Evolutionary conservation across 92 coral and sea anemone genomes (phyloP), one percentile per base, ranked within the genome.

Genomic region (Scolanthus callimorphus): DNA sequence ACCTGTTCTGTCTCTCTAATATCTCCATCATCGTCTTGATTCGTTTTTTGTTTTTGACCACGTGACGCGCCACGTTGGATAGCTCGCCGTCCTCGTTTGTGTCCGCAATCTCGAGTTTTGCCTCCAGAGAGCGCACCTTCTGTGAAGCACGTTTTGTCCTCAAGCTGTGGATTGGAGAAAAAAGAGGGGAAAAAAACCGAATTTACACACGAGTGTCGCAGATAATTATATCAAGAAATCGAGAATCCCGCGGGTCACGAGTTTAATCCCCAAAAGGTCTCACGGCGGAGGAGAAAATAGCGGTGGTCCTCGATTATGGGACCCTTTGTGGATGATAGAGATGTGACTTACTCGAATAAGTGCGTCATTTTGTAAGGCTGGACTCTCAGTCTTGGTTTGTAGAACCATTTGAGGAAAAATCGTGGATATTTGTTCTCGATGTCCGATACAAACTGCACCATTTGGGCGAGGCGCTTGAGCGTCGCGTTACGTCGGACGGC

Each of bases 371-470:
- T 34, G 6, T 34, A 6, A 34, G 43, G 43, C 15, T 15, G 43
- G 9, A 34, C 43, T 6, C 9, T 34, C 6, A 34, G 43, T 15
- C 43, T 34, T 6, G 62, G 49, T 15, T 2, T 2, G 49, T 56
- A 56, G 39, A 56, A 25, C 39, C 62, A 41, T 56, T 29, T 25
- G 39, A 28, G 62, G 62, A 56, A 28, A 19, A 56, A 56, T 41
- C 30, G n/a, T 29, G 62, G 62, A 22, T 28, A 56, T 24, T 56
- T 25, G 19, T 56, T 41, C 39, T 56, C 62, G 30, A 56, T 29
- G 26, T 56, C 62, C 30, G 62, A 21, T 1, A 56, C 62, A n/a
- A 26, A 56, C 12, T 56, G 26, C 30, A 56, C 62, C 49, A 56
- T 28, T 41, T 26, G 26, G 17, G 62, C 62, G 10, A 56, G 30